Conservation (phyloP, 2,113 vertebrate genomes). For the Sinosuthora webbiana region DNA sequence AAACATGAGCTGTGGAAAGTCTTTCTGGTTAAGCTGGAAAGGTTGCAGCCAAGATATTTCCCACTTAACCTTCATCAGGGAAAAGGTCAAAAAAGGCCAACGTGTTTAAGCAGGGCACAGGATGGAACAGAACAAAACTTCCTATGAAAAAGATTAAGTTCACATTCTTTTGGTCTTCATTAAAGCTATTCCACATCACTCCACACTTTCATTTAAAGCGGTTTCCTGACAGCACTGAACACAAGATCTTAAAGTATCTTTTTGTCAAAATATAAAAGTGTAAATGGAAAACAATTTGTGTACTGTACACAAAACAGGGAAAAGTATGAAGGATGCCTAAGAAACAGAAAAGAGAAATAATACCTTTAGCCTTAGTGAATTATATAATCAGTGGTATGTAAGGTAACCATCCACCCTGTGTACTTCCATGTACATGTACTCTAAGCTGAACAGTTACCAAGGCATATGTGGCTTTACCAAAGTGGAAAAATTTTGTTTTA, state of each 20-base stretch:
- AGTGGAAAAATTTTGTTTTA: not conserved
- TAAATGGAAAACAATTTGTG: not conserved
- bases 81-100: slow-evolving; percentile 42
- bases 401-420: accelerated
- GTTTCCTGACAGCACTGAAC: not conserved
- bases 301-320: not conserved
- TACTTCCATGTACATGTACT: not conserved
- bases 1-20: not conserved
- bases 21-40: slow-evolving; percentile 25
- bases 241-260: not conserved
- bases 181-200: slow-evolving; percentile 5
- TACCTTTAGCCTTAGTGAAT: not conserved
- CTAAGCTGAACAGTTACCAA: not conserved
- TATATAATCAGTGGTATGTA: not conserved
- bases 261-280: not conserved
- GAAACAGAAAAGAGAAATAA: not conserved
- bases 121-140: not conserved
- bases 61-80: slow-evolving; percentile 14
- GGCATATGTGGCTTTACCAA: not conserved
- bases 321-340: not conserved
- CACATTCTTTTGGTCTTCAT: slow-evolving; percentile 3
- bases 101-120: slow-evolving; percentile 1
- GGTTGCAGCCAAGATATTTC: not conserved
- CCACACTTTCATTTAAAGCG: not conserved
- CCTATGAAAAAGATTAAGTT: slow-evolving; percentile 17